Percentiles rank a stretch among this genome's conserved stretches.
These are phyloP conservation scores for Bombyx mori DNA, from an alignment of 1,140 invertebrate genomes.

Conservation along the genomic window DNA sequence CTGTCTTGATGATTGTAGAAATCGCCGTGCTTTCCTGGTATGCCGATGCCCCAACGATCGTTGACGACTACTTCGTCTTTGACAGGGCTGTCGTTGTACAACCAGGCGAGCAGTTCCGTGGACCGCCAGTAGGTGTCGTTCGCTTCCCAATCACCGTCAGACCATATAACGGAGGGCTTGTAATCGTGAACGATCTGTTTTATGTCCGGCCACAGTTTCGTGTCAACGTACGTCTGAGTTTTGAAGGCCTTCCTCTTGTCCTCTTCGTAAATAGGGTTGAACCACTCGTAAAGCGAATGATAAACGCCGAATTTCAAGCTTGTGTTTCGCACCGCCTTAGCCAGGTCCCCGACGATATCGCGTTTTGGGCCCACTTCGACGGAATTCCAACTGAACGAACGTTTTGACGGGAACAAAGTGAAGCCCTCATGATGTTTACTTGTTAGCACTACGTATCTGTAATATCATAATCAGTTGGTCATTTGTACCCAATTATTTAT, in stretches of 20 bases:
- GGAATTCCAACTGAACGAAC: constrained; percentile 92
- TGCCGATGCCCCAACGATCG: constrained; percentile 88
- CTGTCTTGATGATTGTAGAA: constrained; percentile 88
- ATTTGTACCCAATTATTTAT: background rate
- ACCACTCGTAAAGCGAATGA: constrained; percentile 94
- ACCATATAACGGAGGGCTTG: constrained; percentile 93
- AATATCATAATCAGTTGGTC: constrained; percentile 16
- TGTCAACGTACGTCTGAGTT: constrained; percentile 76
- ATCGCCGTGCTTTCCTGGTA: constrained; percentile 89
- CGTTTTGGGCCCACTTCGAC: constrained; percentile 87
- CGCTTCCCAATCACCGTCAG: constrained; percentile 93
- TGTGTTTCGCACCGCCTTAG: constrained; percentile 77
- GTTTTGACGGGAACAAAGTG: constrained; percentile 89
- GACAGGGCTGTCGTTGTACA: constrained; percentile 96
- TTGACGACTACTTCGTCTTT: constrained; percentile 90
- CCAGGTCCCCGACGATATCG: constrained; percentile 86
- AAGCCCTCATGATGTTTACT: constrained; percentile 96
- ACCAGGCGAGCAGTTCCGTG: constrained; percentile 88
- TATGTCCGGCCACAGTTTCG: constrained; percentile 83
- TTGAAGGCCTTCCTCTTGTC: constrained; percentile 81
- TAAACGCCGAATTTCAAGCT: constrained; percentile 88
- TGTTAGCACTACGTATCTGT: constrained; percentile 89
- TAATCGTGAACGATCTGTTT: constrained; percentile 83
- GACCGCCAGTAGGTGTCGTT: constrained; percentile 86
- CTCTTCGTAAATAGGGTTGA: constrained; percentile 84